Percentiles rank a stretch among this genome's conserved stretches.
These are phyloP conservation scores for Eulemur rubriventer DNA, from an alignment of 2,797 vertebrate genomes.

Conservation along the genomic window DNA sequence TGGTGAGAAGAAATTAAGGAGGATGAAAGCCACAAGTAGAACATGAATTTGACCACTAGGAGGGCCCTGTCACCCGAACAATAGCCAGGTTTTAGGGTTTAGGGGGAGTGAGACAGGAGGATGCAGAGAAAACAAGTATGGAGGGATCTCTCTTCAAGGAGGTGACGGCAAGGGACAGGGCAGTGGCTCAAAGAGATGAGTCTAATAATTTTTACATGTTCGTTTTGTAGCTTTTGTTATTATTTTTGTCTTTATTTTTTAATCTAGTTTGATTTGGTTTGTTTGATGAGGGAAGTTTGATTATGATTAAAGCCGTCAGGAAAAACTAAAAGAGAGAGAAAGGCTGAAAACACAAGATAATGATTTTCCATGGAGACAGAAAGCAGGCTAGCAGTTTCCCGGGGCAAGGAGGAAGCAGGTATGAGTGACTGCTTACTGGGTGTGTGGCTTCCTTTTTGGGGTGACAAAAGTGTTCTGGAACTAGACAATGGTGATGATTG, in stretches of 20 bases:
- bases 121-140: not conserved
- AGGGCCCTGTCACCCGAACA: not conserved
- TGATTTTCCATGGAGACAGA: not conserved
- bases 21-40: not conserved
- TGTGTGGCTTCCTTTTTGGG: conserved; percentile 35
- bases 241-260: not conserved
- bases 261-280: not conserved
- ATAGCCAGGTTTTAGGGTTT: not conserved
- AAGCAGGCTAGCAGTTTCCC: not conserved
- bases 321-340: not conserved
- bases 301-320: not conserved
- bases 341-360: not conserved
- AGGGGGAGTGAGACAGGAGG: not conserved
- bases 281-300: not conserved
- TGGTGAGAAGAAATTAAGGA: not conserved
- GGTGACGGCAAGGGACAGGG: not conserved
- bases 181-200: not conserved
- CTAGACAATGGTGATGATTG: not conserved
- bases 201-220: not conserved
- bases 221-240: not conserved
- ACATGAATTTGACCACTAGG: not conserved
- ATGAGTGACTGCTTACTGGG: not conserved
- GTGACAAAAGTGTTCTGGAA: conserved; percentile 5
- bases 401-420: not conserved
- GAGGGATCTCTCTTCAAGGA: not conserved